A percentile compares a stretch with the other conserved stretches of the same genome.
phyloP scores from a whole-genome alignment of 2,797 vertebrate species.

The Tokudaia muenninki region DNA sequence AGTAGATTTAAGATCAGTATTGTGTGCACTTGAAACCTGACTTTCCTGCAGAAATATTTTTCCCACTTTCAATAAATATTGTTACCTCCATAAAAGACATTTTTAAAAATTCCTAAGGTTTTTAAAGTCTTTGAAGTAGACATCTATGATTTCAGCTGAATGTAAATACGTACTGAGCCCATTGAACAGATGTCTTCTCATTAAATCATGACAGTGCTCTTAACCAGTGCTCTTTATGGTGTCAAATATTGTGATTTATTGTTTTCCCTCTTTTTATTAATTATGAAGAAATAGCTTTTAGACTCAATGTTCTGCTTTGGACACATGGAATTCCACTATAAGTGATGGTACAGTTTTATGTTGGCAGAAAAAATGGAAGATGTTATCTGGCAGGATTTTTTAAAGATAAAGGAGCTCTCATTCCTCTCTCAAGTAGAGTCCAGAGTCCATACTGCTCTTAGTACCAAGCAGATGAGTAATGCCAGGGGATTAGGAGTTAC shows the following conservation, averaged over 20 bases:
- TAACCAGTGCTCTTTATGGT: background rate
- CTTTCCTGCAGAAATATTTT: background rate
- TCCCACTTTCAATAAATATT: background rate
- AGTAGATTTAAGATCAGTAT: background rate
- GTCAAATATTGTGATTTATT: background rate
- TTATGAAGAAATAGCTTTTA: slow-evolving; percentile 2
- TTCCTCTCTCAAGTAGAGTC: background rate
- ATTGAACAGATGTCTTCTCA: background rate
- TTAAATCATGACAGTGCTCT: background rate
- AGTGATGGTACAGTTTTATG: background rate
- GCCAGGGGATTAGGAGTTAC: background rate
- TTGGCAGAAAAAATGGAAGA: slow-evolving; percentile 1
- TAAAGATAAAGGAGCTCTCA: background rate
- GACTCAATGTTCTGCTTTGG: background rate
- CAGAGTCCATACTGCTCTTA: background rate
- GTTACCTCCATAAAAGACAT: background rate
- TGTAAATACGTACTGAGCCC: background rate
- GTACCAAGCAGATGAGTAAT: background rate
- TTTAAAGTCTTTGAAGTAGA: background rate
- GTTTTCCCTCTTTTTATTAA: background rate
- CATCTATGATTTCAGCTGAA: background rate
- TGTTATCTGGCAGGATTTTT: background rate
- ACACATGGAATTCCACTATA: background rate
- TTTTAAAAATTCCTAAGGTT: background rate
- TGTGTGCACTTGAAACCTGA: background rate